A percentile compares a stretch with the other conserved stretches of the same genome.
phyloP scores from a whole-genome alignment of 2,113 vertebrate species.

The Bufo bufo region DNA sequence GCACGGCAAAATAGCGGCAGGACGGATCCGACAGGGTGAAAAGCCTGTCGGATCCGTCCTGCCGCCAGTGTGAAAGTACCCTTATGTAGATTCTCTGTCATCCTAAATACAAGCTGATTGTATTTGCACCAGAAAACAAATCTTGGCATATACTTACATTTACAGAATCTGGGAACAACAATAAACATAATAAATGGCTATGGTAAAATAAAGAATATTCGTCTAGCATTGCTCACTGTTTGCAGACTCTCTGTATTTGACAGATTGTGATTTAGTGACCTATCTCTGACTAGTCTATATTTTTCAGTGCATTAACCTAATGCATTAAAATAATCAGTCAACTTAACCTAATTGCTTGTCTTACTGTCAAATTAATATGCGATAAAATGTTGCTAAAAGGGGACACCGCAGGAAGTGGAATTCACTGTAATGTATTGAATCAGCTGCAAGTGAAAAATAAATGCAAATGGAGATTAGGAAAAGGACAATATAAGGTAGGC shows the following conservation, averaged over 20 bases:
- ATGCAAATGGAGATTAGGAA: neutral
- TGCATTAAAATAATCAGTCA: constrained; percentile 43
- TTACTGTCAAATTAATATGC: constrained; percentile 37
- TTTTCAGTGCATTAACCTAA: constrained; percentile 43
- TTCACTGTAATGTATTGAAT: neutral
- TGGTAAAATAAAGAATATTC: neutral
- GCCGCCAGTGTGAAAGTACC: too few relatives aligned
- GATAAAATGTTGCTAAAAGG: constrained; percentile 6
- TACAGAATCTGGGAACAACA: neutral
- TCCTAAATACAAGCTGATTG: neutral
- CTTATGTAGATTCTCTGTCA: neutral
- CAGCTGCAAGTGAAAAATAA: neutral
- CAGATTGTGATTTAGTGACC: constrained; percentile 21
- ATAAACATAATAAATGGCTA: neutral
- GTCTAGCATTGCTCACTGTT: neutral
- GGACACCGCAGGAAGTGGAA: neutral
- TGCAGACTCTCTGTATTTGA: constrained; percentile 23
- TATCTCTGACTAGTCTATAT: constrained; percentile 13
- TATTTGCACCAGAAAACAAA: neutral
- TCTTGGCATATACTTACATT: neutral
- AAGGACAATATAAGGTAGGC: too few relatives aligned
- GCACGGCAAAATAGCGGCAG: too few relatives aligned
- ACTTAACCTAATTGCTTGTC: constrained; percentile 31
- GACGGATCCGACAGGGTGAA: too few relatives aligned
- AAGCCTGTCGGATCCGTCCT: too few relatives aligned